These are phyloP conservation scores for Melanostoma scalare DNA, from an alignment of 2,888 invertebrate species.

Conservation along the genomic window DNA sequence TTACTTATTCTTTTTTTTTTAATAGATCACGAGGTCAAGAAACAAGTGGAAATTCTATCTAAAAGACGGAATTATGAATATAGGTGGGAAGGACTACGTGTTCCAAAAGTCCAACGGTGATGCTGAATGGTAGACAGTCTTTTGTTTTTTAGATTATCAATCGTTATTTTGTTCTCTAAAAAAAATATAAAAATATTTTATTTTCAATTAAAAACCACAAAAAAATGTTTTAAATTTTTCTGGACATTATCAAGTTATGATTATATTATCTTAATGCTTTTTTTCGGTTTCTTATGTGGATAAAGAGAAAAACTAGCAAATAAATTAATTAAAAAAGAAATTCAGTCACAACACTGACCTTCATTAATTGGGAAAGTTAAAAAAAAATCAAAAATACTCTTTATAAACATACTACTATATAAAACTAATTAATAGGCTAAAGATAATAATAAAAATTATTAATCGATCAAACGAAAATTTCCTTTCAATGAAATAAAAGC, in stretches of 20 bases:
- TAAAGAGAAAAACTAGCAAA: no score
- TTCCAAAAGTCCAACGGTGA: constrained; percentile 99
- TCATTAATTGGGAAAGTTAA: no score
- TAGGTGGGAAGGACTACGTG: constrained; percentile 98
- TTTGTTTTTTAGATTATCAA: constrained; percentile 15
- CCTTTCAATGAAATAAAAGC: no score
- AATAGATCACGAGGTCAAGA: constrained; percentile 96
- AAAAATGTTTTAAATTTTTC: no score
- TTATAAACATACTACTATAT: no score
- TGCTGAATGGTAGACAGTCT: constrained; percentile 94
- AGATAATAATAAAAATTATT: no score
- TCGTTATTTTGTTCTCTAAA: constrained; percentile 18
- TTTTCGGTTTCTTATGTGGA: no score
- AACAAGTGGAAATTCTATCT: constrained; percentile 99
- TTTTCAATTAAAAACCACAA: constrained; percentile 23
- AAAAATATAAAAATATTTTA: constrained; percentile 33
- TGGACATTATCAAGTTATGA: not conserved
- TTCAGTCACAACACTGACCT: no score
- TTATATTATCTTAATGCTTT: constrained; percentile 21
- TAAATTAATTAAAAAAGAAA: no score
- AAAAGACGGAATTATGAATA: constrained; percentile 99
- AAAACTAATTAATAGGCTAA: no score
- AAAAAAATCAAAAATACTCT: no score
- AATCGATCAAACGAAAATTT: no score
- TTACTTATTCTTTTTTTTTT: constrained; percentile 73